A percentile compares a stretch with the other conserved stretches of the same genome.
These are phyloP conservation scores for Chloroceryle amazona DNA, from an alignment of 2,797 vertebrate species.

Conservation along the genomic window DNA sequence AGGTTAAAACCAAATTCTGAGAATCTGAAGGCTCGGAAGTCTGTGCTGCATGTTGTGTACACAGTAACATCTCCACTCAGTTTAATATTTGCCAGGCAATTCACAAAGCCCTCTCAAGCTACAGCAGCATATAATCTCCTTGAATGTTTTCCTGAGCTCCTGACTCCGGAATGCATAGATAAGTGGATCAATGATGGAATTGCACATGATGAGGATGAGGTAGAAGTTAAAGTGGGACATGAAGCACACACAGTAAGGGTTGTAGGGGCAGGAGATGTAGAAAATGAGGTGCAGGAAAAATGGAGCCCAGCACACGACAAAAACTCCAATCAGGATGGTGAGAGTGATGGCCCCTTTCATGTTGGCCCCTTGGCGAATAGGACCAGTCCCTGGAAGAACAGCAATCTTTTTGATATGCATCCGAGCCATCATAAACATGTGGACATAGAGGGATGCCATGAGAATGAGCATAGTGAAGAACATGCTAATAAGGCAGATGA, in stretches of 20 bases:
- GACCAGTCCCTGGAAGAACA: conserved; percentile 86
- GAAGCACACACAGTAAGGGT: conserved; percentile 95
- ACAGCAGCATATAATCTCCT: conserved; percentile 93
- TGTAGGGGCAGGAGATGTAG: conserved; percentile 94
- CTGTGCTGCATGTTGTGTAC: not conserved
- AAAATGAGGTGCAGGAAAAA: conserved; percentile 95
- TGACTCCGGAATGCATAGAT: conserved; percentile 98
- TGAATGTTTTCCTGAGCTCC: conserved; percentile 96
- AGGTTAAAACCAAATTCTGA: not conserved
- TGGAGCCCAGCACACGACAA: conserved; percentile 96
- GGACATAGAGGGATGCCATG: conserved; percentile 95
- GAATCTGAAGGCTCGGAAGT: not conserved
- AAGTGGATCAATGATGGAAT: conserved; percentile 94
- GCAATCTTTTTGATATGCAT: conserved; percentile 94
- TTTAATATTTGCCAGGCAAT: conserved; percentile 87
- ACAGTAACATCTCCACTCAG: not conserved
- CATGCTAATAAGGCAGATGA: conserved; percentile 94
- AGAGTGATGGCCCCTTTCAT: conserved; percentile 96
- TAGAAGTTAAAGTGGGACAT: conserved; percentile 98
- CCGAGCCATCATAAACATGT: conserved; percentile 96
- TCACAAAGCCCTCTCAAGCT: conserved; percentile 81
- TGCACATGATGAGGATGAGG: conserved; percentile 97
- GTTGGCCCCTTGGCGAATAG: conserved; percentile 90
- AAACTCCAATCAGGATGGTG: conserved; percentile 94
- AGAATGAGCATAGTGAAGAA: conserved; percentile 96